phyloP scores from a whole-genome alignment of 2,113 vertebrate genomes.

The Saiga tatarica region DNA sequence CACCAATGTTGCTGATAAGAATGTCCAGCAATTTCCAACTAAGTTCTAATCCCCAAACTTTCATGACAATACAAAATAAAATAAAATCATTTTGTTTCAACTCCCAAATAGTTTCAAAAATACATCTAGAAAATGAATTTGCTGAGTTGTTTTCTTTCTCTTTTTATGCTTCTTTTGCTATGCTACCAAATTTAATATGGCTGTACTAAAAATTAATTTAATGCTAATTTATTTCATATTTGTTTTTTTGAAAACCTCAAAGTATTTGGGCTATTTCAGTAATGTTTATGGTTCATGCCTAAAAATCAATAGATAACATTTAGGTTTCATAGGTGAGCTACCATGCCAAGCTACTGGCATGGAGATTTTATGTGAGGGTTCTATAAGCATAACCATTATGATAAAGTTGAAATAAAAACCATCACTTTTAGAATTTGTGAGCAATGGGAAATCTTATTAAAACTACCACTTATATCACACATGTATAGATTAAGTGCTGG shows the following conservation, averaged over 20 bases:
- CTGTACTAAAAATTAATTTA: not conserved
- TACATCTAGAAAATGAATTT: not conserved
- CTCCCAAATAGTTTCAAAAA: not conserved
- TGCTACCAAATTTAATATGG: not conserved
- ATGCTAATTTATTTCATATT: not conserved
- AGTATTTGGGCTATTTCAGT: not conserved
- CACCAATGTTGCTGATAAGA: not conserved
- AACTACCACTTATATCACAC: slow-evolving; percentile 14
- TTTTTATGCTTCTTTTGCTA: not conserved
- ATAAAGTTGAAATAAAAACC: slow-evolving; percentile 12
- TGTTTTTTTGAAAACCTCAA: not conserved
- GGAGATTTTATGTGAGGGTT: not conserved
- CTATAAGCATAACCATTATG: not conserved
- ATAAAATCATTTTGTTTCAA: not conserved
- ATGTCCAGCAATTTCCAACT: not conserved
- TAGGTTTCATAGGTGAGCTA: not conserved
- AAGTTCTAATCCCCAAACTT: not conserved
- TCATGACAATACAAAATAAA: not conserved
- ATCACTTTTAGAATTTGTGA: not conserved
- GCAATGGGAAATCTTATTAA: slow-evolving; percentile 31
- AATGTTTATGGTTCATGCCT: not conserved
- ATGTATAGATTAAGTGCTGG: slow-evolving; percentile 5
- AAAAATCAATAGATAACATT: slow-evolving; percentile 1
- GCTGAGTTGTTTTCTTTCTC: not conserved
- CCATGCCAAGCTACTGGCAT: not conserved